phyloP scores from a whole-genome alignment of 1,140 invertebrate species.

The Campodea augens region DNA sequence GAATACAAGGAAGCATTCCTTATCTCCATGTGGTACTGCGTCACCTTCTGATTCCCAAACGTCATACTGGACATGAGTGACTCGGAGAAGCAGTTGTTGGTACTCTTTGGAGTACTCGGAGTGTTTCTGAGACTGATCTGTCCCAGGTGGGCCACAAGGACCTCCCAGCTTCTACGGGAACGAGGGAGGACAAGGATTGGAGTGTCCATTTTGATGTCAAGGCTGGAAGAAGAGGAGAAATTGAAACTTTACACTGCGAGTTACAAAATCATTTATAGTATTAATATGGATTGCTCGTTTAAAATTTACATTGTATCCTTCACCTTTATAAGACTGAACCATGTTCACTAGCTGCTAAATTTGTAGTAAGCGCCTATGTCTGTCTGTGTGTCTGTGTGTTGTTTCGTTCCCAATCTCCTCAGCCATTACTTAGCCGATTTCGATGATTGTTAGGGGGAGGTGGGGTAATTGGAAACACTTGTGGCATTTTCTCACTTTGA shows the following conservation, averaged over 20 bases:
- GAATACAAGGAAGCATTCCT: slow-evolving; percentile 77
- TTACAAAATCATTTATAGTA: not conserved
- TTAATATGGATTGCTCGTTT: slow-evolving; percentile 2
- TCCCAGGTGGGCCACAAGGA: slow-evolving; percentile 82
- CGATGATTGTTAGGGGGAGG: no score
- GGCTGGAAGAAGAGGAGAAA: slow-evolving; percentile 18
- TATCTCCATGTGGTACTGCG: slow-evolving; percentile 35
- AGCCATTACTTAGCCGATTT: no score
- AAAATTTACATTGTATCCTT: no score
- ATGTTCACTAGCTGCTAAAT: no score
- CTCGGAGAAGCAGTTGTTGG: slow-evolving; percentile 19
- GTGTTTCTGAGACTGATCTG: slow-evolving; percentile 49
- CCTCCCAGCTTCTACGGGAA: slow-evolving; percentile 51
- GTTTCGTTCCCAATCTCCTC: no score
- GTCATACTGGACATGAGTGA: slow-evolving; percentile 7
- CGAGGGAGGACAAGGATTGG: slow-evolving; percentile 75
- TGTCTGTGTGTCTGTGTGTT: no score
- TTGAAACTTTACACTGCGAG: no score
- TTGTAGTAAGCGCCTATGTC: no score
- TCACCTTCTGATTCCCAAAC: slow-evolving; percentile 3
- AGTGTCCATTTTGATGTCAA: slow-evolving; percentile 60
- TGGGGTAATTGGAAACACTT: no score
- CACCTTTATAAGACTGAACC: no score
- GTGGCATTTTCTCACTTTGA: no score
- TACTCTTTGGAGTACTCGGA: slow-evolving; percentile 19